Conservation (phyloP, 2,797 vertebrate species). For the Danio tinwini region DNA sequence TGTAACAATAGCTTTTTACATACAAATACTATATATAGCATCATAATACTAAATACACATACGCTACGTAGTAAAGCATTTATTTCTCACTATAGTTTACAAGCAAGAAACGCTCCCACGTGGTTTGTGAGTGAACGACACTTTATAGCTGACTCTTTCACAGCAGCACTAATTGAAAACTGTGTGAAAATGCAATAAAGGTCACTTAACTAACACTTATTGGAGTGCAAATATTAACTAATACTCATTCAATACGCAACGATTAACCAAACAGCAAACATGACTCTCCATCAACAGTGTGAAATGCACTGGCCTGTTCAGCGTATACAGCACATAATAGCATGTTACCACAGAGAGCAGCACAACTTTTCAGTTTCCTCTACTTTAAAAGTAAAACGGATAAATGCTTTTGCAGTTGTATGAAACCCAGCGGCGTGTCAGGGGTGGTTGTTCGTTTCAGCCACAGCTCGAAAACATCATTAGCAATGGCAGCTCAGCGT, state of each 20-base stretch:
- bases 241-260: not conserved
- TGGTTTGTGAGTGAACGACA: constrained; percentile 60
- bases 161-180: not conserved
- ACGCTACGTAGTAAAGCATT: not conserved
- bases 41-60: not conserved
- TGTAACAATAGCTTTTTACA: too few relatives aligned
- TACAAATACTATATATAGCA: too few relatives aligned
- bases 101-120: constrained; percentile 63
- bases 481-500: not conserved
- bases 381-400: not conserved
- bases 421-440: not conserved
- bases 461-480: not conserved
- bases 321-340: constrained; percentile 1
- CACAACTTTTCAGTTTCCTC: not conserved
- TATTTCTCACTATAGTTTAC: not conserved
- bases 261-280: not conserved
- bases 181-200: not conserved
- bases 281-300: not conserved
- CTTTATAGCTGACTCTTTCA: constrained; percentile 8
- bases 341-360: constrained; percentile 5
- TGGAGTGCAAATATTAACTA: not conserved
- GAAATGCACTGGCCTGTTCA: constrained; percentile 25
- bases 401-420: not conserved
- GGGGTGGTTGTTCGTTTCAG: not conserved
- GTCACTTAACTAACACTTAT: not conserved